These are phyloP conservation scores for Plutella xylostella DNA, from an alignment of 2,888 invertebrate species.

Conservation along the genomic window DNA sequence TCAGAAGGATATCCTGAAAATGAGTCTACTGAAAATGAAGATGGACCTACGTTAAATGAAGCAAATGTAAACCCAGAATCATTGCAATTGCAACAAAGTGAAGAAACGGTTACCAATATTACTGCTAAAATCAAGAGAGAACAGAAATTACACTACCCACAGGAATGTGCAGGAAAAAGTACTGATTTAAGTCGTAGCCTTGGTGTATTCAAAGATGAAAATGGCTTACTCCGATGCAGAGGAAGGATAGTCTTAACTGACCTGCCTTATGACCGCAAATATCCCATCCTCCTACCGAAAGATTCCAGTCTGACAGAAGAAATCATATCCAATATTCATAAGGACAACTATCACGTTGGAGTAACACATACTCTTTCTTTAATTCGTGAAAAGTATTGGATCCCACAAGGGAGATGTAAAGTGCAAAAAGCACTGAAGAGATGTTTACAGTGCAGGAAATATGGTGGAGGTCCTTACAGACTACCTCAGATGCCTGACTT, in stretches of 20 bases:
- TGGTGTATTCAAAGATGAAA: slow-evolving; percentile 12
- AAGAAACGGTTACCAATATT: background rate
- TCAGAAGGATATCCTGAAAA: too few species aligned
- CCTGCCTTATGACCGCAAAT: slow-evolving; percentile 10
- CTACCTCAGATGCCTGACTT: slow-evolving; percentile 18
- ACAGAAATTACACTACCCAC: slow-evolving; percentile 9
- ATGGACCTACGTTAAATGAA: too few species aligned
- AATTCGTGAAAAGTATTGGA: slow-evolving; percentile 15
- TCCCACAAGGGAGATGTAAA: slow-evolving; percentile 15
- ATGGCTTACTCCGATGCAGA: slow-evolving; percentile 15
- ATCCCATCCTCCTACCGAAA: slow-evolving; percentile 14
- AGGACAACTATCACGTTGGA: slow-evolving; percentile 17
- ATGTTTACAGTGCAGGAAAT: slow-evolving; percentile 17
- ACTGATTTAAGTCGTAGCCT: slow-evolving; percentile 13
- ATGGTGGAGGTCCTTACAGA: slow-evolving; percentile 21
- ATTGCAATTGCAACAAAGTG: background rate
- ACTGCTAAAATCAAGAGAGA: slow-evolving; percentile 6
- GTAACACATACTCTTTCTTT: slow-evolving; percentile 14
- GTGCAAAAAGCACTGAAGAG: slow-evolving; percentile 14
- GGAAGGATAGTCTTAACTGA: slow-evolving; percentile 11
- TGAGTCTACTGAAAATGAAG: too few species aligned
- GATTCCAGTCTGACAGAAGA: slow-evolving; percentile 10
- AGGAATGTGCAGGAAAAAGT: slow-evolving; percentile 10
- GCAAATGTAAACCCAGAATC: too few species aligned
- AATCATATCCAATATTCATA: slow-evolving; percentile 12